phyloP scores from a whole-genome alignment of 2,797 vertebrate species.

The Caiman crocodilus region DNA sequence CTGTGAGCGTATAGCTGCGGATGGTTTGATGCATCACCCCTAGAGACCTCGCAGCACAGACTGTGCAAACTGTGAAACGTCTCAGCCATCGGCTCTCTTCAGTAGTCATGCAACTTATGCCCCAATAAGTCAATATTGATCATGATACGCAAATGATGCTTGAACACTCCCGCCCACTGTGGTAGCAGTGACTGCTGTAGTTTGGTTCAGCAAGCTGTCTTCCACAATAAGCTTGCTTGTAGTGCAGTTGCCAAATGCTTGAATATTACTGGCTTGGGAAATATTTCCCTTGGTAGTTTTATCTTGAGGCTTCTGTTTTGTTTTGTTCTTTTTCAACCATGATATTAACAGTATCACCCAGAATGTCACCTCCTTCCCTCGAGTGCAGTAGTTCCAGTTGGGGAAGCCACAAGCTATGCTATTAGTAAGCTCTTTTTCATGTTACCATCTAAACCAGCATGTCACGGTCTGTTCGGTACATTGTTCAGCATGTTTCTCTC shows the following conservation, averaged over 20 bases:
- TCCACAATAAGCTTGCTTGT: constrained; percentile 32
- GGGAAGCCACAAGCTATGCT: constrained; percentile 57
- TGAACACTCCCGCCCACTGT: constrained; percentile 9
- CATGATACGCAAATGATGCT: neutral
- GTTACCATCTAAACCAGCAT: neutral
- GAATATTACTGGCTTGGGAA: constrained; percentile 36
- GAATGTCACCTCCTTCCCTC: neutral
- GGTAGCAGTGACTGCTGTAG: neutral
- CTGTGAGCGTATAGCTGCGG: neutral
- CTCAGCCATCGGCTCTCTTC: neutral
- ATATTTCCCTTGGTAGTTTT: constrained; percentile 53
- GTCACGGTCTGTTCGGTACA: constrained; percentile 22
- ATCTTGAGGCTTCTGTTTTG: neutral
- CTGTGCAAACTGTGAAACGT: constrained; percentile 20
- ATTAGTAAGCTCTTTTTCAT: constrained; percentile 58
- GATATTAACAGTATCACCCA: constrained; percentile 43
- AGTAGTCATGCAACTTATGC: neutral
- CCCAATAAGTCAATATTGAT: neutral
- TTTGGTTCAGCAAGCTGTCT: constrained; percentile 14
- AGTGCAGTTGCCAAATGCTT: constrained; percentile 20
- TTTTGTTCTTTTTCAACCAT: neutral
- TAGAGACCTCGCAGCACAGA: neutral
- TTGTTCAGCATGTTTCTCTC: constrained; percentile 30
- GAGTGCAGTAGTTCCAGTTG: neutral
- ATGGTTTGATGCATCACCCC: neutral